These are phyloP conservation scores for Limanda limanda DNA, from an alignment of 2,113 vertebrate genomes.

Conservation along the genomic window DNA sequence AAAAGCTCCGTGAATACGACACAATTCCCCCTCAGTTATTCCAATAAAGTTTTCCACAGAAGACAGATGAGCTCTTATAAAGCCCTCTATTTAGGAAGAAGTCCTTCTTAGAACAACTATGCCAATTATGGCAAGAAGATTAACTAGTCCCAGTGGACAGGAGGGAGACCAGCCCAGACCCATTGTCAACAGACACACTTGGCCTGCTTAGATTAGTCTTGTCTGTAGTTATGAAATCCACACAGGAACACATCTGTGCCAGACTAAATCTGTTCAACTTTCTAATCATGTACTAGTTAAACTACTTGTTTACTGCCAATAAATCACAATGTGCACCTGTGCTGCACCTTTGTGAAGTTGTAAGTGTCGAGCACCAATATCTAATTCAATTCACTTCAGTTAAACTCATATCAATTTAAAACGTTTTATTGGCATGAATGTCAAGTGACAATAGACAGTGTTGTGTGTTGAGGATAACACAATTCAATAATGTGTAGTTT, in stretches of 20 bases:
- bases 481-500: not conserved
- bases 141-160: not conserved
- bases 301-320: too few relatives aligned
- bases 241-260: not conserved
- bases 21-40: not conserved
- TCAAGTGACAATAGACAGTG: not conserved
- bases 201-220: not conserved
- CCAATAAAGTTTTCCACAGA: not conserved
- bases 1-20: too few relatives aligned
- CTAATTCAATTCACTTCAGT: not conserved
- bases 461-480: not conserved
- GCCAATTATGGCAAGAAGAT: not conserved
- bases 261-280: not conserved
- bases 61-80: not conserved
- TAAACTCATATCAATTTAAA: not conserved
- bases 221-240: not conserved
- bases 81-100: not conserved
- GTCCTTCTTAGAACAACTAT: not conserved
- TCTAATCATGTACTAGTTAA: not conserved
- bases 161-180: not conserved
- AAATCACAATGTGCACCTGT: not conserved
- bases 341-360: not conserved
- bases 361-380: not conserved
- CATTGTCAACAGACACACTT: not conserved
- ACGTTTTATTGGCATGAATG: not conserved